Percentiles rank a stretch among this genome's conserved stretches.
Evolutionary conservation across 2,113 vertebrate genomes (phyloP).

Genomic region (Trematocara stigmaticum): DNA sequence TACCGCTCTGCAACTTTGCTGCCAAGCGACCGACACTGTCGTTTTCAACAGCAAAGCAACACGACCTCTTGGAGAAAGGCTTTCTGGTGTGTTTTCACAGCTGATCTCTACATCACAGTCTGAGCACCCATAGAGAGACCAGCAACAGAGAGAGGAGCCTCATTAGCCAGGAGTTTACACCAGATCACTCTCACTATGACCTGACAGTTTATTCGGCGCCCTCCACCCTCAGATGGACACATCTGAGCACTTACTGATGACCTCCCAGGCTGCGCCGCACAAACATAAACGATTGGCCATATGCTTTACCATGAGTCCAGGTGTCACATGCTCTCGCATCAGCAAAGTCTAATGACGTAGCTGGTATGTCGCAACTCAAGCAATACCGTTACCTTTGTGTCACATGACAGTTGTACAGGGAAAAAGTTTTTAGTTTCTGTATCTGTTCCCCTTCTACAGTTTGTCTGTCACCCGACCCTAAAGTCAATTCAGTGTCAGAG

Average conservation of each 20-base stretch:
- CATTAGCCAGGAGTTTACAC: background rate
- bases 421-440: background rate
- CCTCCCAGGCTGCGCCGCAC: background rate
- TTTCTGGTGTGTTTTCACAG: constrained; percentile 61
- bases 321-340: background rate
- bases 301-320: background rate
- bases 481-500: background rate
- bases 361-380: background rate
- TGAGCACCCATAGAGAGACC: background rate
- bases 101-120: constrained; percentile 39
- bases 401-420: background rate
- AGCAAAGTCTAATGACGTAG: background rate
- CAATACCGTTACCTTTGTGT: rapidly evolving
- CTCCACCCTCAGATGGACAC: background rate
- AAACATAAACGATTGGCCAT: background rate
- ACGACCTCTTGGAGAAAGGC: background rate
- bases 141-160: background rate
- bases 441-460: background rate
- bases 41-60: background rate
- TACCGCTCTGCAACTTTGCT: background rate
- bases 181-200: constrained; percentile 16
- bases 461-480: rapidly evolving
- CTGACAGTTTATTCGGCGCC: constrained; percentile 27
- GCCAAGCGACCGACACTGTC: background rate
- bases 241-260: background rate